These are phyloP conservation scores for Galago senegalensis DNA, from an alignment of 2,797 vertebrate species.

Conservation along the genomic window DNA sequence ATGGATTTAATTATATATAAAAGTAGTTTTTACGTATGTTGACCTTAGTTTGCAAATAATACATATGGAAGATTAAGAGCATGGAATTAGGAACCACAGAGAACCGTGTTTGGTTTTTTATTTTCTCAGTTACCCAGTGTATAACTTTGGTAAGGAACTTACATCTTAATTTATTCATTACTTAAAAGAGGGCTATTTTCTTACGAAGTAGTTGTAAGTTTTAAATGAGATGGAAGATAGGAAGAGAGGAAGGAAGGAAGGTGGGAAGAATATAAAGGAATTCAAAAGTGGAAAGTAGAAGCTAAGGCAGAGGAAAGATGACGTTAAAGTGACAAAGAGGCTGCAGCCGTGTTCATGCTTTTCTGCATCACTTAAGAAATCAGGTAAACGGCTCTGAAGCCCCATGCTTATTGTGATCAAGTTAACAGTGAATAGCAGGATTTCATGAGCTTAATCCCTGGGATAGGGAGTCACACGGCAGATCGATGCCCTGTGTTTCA, in stretches of 20 bases:
- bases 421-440: neutral
- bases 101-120: neutral
- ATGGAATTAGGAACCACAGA: neutral
- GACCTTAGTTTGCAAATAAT: neutral
- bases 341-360: fast-evolving
- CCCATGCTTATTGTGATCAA: neutral
- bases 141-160: neutral
- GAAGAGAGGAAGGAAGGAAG: neutral
- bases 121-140: neutral
- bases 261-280: neutral
- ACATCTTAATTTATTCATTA: neutral
- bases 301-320: neutral
- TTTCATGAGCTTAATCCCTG: neutral
- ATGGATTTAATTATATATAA: neutral
- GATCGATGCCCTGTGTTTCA: neutral
- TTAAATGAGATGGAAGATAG: neutral
- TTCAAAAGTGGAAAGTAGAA: neutral
- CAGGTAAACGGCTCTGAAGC: fast-evolving
- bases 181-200: neutral
- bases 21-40: neutral
- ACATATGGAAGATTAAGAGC: neutral
- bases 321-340: fast-evolving
- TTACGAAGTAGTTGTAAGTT: neutral
- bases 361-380: neutral
- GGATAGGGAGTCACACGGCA: too few species aligned